A percentile compares a stretch with the other conserved stretches of the same genome.
Evolutionary conservation across 2,797 vertebrate species (phyloP).

Genomic region (Sphaeramia orbicularis): DNA sequence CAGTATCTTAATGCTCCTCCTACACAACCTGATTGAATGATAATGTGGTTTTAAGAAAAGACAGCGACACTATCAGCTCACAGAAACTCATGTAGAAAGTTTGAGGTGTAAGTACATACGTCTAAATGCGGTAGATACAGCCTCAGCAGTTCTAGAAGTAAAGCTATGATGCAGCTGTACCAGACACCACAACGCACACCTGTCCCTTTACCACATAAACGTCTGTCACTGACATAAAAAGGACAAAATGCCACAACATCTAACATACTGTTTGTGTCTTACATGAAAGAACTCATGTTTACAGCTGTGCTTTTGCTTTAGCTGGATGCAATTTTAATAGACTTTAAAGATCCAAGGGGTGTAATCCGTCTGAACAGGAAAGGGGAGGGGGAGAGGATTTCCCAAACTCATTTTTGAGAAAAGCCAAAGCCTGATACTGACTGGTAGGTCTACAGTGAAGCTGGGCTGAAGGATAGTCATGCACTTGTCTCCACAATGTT

Average conservation of each 20-base stretch:
- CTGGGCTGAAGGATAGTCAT: conserved; percentile 13
- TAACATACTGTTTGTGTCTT: background rate
- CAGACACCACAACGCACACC: conserved; percentile 42
- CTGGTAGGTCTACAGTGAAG: conserved; percentile 18
- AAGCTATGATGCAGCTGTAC: conserved; percentile 24
- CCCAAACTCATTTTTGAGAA: conserved; percentile 40
- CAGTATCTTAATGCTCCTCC: background rate
- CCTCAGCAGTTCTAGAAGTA: conserved; percentile 3
- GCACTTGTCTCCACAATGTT: conserved; percentile 53
- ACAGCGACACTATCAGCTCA: background rate
- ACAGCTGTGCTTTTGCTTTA: conserved; percentile 15
- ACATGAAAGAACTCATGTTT: background rate
- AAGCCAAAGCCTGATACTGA: conserved; percentile 29
- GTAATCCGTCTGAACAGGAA: conserved; percentile 20
- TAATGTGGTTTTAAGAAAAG: background rate
- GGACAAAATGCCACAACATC: conserved; percentile 25
- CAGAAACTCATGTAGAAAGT: background rate
- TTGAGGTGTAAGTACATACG: background rate
- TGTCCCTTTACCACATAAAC: conserved; percentile 40
- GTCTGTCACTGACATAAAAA: conserved; percentile 30
- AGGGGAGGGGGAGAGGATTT: conserved; percentile 24
- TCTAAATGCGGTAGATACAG: background rate
- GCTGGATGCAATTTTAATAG: conserved; percentile 8
- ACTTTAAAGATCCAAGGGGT: conserved; percentile 4
- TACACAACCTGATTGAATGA: background rate